Evolutionary conservation across 1,140 invertebrate genomes (phyloP).

Genomic region (Cephus cinctus): DNA sequence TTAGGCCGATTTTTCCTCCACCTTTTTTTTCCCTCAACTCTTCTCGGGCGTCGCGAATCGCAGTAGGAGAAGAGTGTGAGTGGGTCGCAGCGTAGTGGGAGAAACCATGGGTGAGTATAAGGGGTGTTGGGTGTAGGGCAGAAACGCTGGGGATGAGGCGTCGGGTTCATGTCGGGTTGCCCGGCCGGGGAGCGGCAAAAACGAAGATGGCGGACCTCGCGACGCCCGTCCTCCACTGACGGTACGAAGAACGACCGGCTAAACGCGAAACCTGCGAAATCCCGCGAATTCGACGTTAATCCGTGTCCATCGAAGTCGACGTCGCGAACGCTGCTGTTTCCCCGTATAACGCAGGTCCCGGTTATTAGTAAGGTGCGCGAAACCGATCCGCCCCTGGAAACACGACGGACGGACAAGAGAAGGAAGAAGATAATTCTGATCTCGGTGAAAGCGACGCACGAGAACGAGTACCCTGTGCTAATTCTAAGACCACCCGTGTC

Average conservation of each 20-base stretch:
- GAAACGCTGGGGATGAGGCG: conserved; percentile 29
- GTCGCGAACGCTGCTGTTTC: not conserved
- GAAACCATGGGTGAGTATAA: conserved; percentile 9
- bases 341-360: too few species aligned
- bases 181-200: conserved; percentile 41
- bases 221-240: conserved; percentile 29
- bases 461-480: too few species aligned
- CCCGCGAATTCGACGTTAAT: conserved; percentile 1
- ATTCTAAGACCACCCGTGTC: too few species aligned
- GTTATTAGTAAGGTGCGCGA: too few species aligned
- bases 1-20: too few species aligned
- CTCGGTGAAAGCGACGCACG: too few species aligned
- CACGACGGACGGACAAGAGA: too few species aligned
- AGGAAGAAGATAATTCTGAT: too few species aligned
- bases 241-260: conserved; percentile 9
- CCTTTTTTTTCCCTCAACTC: too few species aligned
- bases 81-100: conserved; percentile 1
- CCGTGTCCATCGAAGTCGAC: conserved; percentile 5
- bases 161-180: conserved; percentile 35
- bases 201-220: conserved; percentile 42
- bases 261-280: conserved; percentile 3
- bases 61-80: conserved; percentile 6
- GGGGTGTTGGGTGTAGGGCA: conserved; percentile 13
- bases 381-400: too few species aligned
- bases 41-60: too few species aligned